Evolutionary conservation across 2,888 invertebrate genomes (phyloP).

Genomic region (Phorcus lineatus): DNA sequence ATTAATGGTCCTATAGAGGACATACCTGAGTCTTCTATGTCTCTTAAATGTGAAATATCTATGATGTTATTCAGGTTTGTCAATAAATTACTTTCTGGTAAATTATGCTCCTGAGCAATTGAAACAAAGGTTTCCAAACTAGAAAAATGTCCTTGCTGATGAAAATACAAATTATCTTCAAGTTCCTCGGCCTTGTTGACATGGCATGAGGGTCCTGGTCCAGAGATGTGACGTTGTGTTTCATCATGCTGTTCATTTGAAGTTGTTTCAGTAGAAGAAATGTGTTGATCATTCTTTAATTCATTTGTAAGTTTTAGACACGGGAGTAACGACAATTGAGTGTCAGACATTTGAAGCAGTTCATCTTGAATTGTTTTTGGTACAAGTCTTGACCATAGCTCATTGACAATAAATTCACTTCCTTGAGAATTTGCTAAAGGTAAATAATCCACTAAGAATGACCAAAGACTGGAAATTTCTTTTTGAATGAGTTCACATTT

Average conservation of each 20-base stretch:
- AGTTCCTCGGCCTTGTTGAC: too few relatives aligned
- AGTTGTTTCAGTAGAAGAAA: too few relatives aligned
- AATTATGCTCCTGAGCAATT: conserved; percentile 22
- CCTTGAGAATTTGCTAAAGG: conserved; percentile 67
- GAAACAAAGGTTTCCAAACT: conserved; percentile 25
- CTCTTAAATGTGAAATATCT: neutral
- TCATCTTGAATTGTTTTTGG: conserved; percentile 48
- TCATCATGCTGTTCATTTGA: neutral
- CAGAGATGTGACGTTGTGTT: neutral
- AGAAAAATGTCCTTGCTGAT: neutral
- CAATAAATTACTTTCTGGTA: conserved; percentile 25
- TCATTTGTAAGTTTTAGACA: neutral
- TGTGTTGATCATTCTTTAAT: too few relatives aligned
- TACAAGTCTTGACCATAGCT: conserved; percentile 58
- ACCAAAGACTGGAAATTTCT: conserved; percentile 36
- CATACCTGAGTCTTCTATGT: neutral
- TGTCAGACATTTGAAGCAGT: conserved; percentile 44
- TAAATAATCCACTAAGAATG: conserved; percentile 56
- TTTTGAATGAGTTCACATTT: neutral
- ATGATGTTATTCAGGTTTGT: neutral
- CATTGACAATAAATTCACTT: conserved; percentile 62
- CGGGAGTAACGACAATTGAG: conserved; percentile 46
- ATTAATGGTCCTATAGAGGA: conserved; percentile 58
- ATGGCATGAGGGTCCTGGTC: too few relatives aligned
- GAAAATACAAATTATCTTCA: neutral